These are phyloP conservation scores for Chrysodeixis includens DNA, from an alignment of 2,888 invertebrate genomes.

Conservation along the genomic window DNA sequence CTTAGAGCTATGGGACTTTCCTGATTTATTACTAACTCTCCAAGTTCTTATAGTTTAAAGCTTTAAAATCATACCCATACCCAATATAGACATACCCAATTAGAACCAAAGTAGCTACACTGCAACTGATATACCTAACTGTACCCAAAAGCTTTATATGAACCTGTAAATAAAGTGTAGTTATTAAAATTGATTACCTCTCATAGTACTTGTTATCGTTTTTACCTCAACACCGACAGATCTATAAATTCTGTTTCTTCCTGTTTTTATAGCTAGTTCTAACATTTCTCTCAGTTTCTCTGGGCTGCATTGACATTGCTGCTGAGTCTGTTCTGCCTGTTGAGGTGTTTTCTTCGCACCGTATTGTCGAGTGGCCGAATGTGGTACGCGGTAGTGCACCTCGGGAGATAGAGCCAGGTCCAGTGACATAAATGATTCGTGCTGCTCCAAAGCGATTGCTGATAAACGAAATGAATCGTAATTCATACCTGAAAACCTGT, in stretches of 20 bases:
- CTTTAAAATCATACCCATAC: too few relatives aligned
- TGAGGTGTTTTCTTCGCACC: not conserved
- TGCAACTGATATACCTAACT: too few relatives aligned
- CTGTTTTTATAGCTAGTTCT: conserved; percentile 25
- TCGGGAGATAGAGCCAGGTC: not conserved
- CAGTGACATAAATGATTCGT: conserved; percentile 2
- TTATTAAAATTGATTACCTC: not conserved
- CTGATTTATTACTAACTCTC: too few relatives aligned
- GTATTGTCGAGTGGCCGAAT: not conserved
- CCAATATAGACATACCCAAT: too few relatives aligned
- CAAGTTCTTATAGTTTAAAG: too few relatives aligned
- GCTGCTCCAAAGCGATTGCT: not conserved
- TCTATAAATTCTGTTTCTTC: not conserved
- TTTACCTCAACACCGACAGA: conserved; percentile 7
- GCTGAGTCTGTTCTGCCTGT: conserved; percentile 27
- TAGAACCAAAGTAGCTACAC: too few relatives aligned
- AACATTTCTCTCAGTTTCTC: conserved; percentile 49
- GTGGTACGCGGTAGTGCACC: not conserved
- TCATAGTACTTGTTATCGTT: not conserved
- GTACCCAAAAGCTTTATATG: too few relatives aligned
- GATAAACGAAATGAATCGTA: not conserved
- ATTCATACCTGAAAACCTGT: conserved; percentile 24
- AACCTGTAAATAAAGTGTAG: too few relatives aligned
- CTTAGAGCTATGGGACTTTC: too few relatives aligned
- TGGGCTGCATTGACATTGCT: conserved; percentile 37